These are phyloP conservation scores for Onychomys leucogaster DNA, from an alignment of 2,797 vertebrate genomes.

Conservation along the genomic window DNA sequence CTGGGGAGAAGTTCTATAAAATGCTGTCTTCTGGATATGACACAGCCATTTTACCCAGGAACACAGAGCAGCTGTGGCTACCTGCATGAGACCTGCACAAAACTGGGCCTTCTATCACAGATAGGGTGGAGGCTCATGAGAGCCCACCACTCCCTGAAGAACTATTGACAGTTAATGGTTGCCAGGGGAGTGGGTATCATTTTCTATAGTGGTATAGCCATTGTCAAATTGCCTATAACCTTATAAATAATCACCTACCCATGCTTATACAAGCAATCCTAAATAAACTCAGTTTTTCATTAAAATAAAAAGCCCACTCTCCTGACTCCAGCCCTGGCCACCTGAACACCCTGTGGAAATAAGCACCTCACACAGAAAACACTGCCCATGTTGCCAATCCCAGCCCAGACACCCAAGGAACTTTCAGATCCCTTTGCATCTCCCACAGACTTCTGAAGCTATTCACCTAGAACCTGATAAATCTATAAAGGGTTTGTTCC, in stretches of 20 bases:
- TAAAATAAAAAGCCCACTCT: neutral
- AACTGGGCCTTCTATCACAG: neutral
- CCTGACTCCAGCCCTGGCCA: neutral
- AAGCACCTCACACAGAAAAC: neutral
- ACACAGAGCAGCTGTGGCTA: neutral
- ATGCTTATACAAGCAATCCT: too few species aligned
- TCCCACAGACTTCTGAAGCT: neutral
- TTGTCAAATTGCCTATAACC: neutral
- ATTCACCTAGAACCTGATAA: neutral
- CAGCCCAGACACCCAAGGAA: neutral
- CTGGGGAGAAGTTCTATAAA: too few species aligned
- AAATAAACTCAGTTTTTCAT: neutral
- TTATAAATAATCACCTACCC: too few species aligned
- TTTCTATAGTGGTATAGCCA: neutral
- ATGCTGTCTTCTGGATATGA: too few species aligned
- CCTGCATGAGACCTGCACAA: neutral
- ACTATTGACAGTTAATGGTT: neutral
- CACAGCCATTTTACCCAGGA: neutral
- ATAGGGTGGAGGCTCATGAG: neutral
- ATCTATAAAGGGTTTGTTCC: neutral
- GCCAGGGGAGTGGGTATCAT: too few species aligned
- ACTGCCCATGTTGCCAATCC: neutral
- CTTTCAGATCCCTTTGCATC: neutral
- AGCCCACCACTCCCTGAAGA: neutral
- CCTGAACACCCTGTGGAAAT: too few species aligned